These are phyloP conservation scores for Trissolcus brochymenae DNA, from an alignment of 2,888 invertebrate genomes.

Conservation along the genomic window DNA sequence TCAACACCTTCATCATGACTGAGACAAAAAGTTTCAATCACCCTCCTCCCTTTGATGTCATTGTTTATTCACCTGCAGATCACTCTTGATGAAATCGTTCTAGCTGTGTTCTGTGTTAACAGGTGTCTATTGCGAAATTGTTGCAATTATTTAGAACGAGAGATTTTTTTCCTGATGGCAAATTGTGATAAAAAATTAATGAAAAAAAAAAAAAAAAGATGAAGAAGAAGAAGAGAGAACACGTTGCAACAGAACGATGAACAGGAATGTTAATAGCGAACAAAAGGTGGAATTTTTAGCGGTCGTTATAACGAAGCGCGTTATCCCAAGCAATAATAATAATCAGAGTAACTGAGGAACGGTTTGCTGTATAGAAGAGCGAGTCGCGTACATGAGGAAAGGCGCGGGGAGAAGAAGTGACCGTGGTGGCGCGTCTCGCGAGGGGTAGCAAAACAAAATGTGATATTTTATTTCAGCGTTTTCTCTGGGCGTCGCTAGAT, in stretches of 20 bases:
- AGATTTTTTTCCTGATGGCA: too few species aligned
- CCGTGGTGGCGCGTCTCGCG: slow-evolving; percentile 56
- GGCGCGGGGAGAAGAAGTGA: slow-evolving; percentile 58
- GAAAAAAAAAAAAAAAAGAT: too few species aligned
- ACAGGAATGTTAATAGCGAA: slow-evolving; percentile 11
- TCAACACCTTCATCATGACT: slow-evolving; percentile 1
- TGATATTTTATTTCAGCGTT: slow-evolving; percentile 76
- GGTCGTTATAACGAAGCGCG: slow-evolving; percentile 40
- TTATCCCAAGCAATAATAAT: slow-evolving; percentile 43
- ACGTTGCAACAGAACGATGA: too few species aligned
- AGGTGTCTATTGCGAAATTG: too few species aligned
- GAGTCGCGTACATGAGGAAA: slow-evolving; percentile 33
- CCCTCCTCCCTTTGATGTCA: slow-evolving; percentile 26
- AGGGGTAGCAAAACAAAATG: slow-evolving; percentile 71
- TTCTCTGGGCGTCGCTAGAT: slow-evolving; percentile 74
- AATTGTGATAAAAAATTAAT: too few species aligned
- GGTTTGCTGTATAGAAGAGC: slow-evolving; percentile 19
- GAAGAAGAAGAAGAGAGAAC: too few species aligned
- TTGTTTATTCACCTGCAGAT: slow-evolving; percentile 50
- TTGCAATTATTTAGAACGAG: too few species aligned
- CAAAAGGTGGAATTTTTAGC: slow-evolving; percentile 19
- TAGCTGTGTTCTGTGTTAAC: too few species aligned
- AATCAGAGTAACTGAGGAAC: slow-evolving; percentile 41
- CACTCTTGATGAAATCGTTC: slow-evolving; percentile 40
- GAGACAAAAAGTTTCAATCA: slow-evolving; percentile 1